phyloP scores from a whole-genome alignment of 1,140 invertebrate species.

The Papilio xuthus region DNA sequence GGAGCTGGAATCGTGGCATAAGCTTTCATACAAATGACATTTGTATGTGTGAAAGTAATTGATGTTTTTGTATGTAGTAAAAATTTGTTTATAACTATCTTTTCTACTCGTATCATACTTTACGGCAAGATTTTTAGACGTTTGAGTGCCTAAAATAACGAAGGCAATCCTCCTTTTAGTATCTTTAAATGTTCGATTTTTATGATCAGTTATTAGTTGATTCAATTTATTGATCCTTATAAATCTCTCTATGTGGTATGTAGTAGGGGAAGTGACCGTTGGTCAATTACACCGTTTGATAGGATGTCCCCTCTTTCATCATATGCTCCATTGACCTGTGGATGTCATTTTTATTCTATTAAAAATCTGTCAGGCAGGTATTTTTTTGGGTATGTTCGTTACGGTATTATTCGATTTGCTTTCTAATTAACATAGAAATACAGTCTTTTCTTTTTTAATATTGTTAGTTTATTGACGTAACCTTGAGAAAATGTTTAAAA shows the following conservation, averaged over 20 bases:
- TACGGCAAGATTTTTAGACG: too few species aligned
- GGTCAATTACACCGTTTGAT: neutral
- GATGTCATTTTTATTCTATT: neutral
- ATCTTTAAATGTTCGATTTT: too few species aligned
- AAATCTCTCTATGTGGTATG: neutral
- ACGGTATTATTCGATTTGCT: too few species aligned
- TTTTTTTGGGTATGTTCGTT: too few species aligned
- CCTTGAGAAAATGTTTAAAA: too few species aligned
- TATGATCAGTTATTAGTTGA: too few species aligned
- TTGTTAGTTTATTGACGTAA: too few species aligned
- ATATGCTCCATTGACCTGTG: neutral
- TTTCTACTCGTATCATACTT: neutral
- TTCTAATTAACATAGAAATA: too few species aligned
- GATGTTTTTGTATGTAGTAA: neutral
- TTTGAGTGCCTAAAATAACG: too few species aligned
- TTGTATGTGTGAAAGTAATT: conserved; percentile 24
- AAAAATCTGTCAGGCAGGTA: neutral
- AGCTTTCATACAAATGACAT: conserved; percentile 34
- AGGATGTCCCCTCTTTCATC: neutral
- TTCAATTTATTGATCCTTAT: neutral
- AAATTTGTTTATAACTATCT: neutral
- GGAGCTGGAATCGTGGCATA: conserved; percentile 41
- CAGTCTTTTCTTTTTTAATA: too few species aligned
- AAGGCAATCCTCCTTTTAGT: too few species aligned
- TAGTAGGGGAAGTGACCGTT: neutral